Percentiles rank a stretch among this genome's conserved stretches.
Evolutionary conservation across 2,113 vertebrate species (phyloP).

Genomic region (Pomatorhinus ruficollis): DNA sequence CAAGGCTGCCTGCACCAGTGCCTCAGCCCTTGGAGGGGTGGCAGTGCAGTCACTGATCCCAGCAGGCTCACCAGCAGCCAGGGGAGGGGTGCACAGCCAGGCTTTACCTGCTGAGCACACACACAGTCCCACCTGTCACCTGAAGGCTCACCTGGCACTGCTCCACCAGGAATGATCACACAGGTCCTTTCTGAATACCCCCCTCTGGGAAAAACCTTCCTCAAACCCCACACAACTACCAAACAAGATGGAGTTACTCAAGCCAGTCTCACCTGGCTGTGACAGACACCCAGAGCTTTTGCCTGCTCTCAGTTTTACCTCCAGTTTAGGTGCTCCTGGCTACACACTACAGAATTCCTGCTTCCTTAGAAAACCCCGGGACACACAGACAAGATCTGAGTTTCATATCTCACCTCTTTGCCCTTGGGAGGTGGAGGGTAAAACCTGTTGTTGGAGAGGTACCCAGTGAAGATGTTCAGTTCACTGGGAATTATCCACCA

Average conservation of each 20-base stretch:
- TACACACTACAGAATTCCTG: neutral
- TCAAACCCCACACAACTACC: neutral
- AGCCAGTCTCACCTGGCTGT: neutral
- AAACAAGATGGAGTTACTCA: neutral
- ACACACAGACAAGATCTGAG: neutral
- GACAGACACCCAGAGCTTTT: neutral
- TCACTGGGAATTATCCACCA: slow-evolving; percentile 98
- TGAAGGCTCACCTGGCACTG: neutral
- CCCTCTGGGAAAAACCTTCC: neutral
- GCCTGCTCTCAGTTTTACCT: neutral
- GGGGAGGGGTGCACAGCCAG: neutral
- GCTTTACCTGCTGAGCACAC: neutral
- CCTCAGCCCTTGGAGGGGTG: neutral
- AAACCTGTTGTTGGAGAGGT: slow-evolving; percentile 94
- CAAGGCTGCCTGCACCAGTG: neutral
- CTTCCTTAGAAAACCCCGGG: neutral
- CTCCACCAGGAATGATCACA: neutral
- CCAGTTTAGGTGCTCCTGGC: neutral
- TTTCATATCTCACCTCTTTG: slow-evolving; percentile 84
- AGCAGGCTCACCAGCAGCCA: neutral
- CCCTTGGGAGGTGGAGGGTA: slow-evolving; percentile 89
- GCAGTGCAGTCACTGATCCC: neutral
- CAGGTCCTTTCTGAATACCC: neutral
- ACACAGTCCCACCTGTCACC: neutral
- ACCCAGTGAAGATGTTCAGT: slow-evolving; percentile 93